Base-by-base conservation (phyloP, 2,113 vertebrate genomes). In the Pardalotus punctatus region DNA sequence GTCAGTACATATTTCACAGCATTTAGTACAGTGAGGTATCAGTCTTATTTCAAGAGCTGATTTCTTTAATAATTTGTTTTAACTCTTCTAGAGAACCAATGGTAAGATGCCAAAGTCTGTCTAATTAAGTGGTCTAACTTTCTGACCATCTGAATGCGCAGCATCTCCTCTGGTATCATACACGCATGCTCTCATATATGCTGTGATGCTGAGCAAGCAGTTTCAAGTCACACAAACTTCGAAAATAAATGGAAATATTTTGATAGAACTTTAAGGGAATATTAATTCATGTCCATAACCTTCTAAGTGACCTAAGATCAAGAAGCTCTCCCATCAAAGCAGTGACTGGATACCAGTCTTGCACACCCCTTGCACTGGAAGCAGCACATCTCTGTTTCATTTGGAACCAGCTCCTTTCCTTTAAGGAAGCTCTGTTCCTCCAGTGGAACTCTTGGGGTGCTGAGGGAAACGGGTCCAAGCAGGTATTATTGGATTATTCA, bases 401-500 rank as follows among this genome's bases (percentile, higher is more conserved):
- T 73, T 86, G 43, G 57, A 67, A 28, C 18, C 64, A 78, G 5
- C 24, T 74, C 48, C 51, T 86, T 48, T 56, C 33, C 5, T 74
- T 94, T 57, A 50, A 83, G 60, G n/a, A 74, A 78, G 42, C 16
- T 67, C 8, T 40, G 2, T 54, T 77, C 23, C 35, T 86, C 70
- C 28, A 57, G 47, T 47, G 79, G 76, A 90, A 35, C 54, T 64
- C 6, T 73, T 42, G 15, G 67, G n/a, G 22, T 82, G 72, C 35
- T 36, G 33, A 79, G 31, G 27, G 72, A 96, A 91, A 81, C 56
- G 83, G 85, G 28, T 65, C 9, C 8, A 97, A 93, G 69, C 78
- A 95, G 64, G 69, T 61, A 91, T 95, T 96, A 94, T 54, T 95
- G 90, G 95, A 96, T 96, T 97, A 96, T 89, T 95, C 93, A 88